These are phyloP conservation scores for Synergus gifuensis DNA, from an alignment of 2,888 invertebrate genomes.

Conservation along the genomic window DNA sequence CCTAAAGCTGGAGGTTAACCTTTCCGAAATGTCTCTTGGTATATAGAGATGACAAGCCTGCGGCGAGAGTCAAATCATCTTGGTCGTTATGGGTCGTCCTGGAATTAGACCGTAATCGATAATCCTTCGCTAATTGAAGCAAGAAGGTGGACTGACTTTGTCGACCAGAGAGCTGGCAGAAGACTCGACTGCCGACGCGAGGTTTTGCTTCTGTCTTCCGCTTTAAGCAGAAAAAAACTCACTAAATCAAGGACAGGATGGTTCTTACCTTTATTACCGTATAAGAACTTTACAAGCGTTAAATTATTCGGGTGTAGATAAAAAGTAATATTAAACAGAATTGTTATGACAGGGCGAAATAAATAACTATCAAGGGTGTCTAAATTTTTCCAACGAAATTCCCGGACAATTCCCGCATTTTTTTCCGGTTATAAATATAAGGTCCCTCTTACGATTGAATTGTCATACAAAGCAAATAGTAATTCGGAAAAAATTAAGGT, in stretches of 20 bases:
- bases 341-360: background rate
- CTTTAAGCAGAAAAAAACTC: background rate
- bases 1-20: slow-evolving; percentile 8
- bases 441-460: too few relatives aligned
- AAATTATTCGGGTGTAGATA: background rate
- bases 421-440: too few relatives aligned
- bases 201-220: background rate
- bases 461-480: too few relatives aligned
- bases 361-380: too few relatives aligned
- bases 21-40: background rate
- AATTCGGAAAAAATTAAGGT: too few relatives aligned
- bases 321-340: background rate
- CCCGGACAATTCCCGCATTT: too few relatives aligned
- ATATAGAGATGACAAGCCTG: slow-evolving; percentile 6
- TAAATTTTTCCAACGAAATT: too few relatives aligned
- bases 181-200: background rate
- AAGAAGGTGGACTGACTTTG: background rate
- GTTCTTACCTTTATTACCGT: too few relatives aligned
- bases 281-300: background rate
- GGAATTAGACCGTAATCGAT: slow-evolving; percentile 18
- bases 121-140: slow-evolving; percentile 30
- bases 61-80: background rate
- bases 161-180: background rate
- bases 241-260: too few relatives aligned
- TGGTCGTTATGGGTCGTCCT: slow-evolving; percentile 20